Evolutionary conservation across 2,113 vertebrate genomes (phyloP), one percentile per base, ranked within the genome.

Genomic region (Hiodon tergisus): DNA sequence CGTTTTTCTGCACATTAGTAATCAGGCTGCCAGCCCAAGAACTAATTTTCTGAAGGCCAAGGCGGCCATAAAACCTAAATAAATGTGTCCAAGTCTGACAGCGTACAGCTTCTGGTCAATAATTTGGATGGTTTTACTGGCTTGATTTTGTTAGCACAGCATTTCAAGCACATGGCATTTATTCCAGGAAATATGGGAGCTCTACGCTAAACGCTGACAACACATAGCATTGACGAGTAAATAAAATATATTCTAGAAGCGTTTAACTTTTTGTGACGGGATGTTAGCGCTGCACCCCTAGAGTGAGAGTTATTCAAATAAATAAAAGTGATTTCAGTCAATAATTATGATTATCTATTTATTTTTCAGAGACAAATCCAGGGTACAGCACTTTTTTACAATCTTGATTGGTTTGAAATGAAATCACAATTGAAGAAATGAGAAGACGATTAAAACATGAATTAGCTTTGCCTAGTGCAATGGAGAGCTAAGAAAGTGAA

Each of bases 31-130:
- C 59, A 70, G 74, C 16, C 11, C 50, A 10, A n/a, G 6, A 63
- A 54, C 75, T 52, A 67, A 75, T 75, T 75, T 59, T 60, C 63
- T 14, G 6, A 57, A 67, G 59, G 57, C 74, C 46, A 16, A n/a
- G 11, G 31, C 59, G 16, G 46, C 67, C 48, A 50, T 70, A 46
- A 70, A 51, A 16, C 9, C n/a, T 51, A 76, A 69, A 76, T 70
- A 70, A 69, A 76, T 63, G 67, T 31, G 62, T 63, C 59, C n/a
- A 47, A 13, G 6, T 31, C 57, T 46, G 31, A 71, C 68, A 47
- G 51, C 13, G 16, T 3, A 11, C 13, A 17, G 67, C 58, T 54
- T 3, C 17, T 68, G 5, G 16, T 69, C 50, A 62, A 59, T 70
- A 69, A 76, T 61, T n/a, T 14, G n/a, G 55, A 6, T 47, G 14